A percentile compares a stretch with the other conserved stretches of the same genome.
Evolutionary conservation across 2,113 vertebrate genomes (phyloP).

Genomic region (Herpailurus yagouaroundi): DNA sequence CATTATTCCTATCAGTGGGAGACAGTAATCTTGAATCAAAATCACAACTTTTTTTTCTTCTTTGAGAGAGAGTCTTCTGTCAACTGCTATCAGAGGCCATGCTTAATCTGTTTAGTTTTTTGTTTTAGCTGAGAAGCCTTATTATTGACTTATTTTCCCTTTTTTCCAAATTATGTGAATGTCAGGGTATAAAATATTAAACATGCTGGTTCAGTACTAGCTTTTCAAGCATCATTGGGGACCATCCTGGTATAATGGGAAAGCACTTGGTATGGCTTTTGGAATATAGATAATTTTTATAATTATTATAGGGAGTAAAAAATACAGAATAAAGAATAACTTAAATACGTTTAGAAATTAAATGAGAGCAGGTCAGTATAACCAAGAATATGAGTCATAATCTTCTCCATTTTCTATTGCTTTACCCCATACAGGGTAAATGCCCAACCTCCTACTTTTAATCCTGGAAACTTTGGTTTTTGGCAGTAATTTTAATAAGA

Average conservation of each 20-base stretch:
- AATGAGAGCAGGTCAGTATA: slow-evolving; percentile 48
- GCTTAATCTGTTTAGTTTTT: background rate
- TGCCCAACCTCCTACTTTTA: slow-evolving; percentile 67
- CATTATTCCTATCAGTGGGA: background rate
- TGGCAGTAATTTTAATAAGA: slow-evolving; percentile 68
- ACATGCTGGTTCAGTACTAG: background rate
- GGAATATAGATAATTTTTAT: slow-evolving; percentile 39
- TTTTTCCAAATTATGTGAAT: background rate
- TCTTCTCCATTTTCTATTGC: slow-evolving; percentile 11
- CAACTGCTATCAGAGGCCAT: background rate
- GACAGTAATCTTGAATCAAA: background rate
- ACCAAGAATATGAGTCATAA: slow-evolving; percentile 59
- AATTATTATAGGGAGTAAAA: slow-evolving; percentile 43
- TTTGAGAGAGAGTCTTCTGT: background rate
- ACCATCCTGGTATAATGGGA: background rate
- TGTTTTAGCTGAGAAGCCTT: background rate
- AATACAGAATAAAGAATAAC: background rate
- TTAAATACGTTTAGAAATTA: slow-evolving; percentile 62
- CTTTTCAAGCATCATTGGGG: background rate
- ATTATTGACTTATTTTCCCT: background rate
- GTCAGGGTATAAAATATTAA: background rate
- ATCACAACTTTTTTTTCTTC: background rate
- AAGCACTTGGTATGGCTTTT: background rate
- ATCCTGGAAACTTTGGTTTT: background rate
- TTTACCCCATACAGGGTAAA: slow-evolving; percentile 67